Evolutionary conservation across 1,140 invertebrate genomes (phyloP).

Genomic region (Augochlora pura): DNA sequence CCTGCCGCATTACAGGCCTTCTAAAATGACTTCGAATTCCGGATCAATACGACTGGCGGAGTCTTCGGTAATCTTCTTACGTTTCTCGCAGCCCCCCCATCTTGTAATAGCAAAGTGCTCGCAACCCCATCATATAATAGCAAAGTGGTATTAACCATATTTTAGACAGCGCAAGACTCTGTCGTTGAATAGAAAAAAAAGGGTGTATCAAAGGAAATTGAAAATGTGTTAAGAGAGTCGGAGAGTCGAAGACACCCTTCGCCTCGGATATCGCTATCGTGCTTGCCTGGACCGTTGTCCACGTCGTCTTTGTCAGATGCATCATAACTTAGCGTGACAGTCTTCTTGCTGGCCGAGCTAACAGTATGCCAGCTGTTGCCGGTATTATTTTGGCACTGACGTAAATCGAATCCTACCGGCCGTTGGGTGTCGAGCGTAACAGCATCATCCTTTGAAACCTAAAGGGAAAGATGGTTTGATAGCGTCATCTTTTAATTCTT

Average conservation of each 20-base stretch:
- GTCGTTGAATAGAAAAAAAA: neutral
- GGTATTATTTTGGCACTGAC: conserved; percentile 19
- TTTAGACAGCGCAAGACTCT: neutral
- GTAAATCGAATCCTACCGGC: conserved; percentile 24
- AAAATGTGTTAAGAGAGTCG: too few species aligned
- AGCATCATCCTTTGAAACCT: neutral
- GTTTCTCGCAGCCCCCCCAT: neutral
- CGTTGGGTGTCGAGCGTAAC: neutral
- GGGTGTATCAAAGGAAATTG: too few species aligned
- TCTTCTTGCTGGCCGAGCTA: conserved; percentile 24
- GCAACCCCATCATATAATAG: neutral
- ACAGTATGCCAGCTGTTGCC: conserved; percentile 17
- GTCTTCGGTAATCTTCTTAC: neutral
- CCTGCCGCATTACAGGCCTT: too few species aligned
- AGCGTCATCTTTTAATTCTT: too few species aligned
- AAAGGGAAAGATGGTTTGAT: neutral
- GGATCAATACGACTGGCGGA: neutral
- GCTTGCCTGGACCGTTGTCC: neutral
- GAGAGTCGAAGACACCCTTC: too few species aligned
- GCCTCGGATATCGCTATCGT: neutral
- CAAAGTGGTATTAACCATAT: neutral
- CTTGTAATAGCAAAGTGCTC: neutral
- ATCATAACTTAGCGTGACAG: conserved; percentile 26
- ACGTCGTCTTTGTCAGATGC: conserved; percentile 10
- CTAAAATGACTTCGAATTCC: neutral